Evolutionary conservation across 2,113 vertebrate species (phyloP).

Genomic region (Todiramphus saurophagus): DNA sequence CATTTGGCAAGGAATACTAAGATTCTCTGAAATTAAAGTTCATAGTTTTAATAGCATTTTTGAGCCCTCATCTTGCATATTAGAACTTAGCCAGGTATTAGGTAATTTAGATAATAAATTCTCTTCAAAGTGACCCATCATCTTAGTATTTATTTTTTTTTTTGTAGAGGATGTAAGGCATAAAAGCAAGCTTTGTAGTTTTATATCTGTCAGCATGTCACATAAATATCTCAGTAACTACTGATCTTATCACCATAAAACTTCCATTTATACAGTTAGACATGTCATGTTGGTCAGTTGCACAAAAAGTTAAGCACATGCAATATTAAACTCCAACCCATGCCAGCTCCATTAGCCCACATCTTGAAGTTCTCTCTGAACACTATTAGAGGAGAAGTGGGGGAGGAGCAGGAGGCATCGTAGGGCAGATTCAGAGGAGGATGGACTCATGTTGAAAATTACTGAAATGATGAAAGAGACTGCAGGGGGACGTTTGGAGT

Average conservation of each 20-base stretch:
- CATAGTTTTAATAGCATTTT: constrained; percentile 66
- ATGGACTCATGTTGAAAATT: constrained; percentile 28
- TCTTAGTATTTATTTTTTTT: constrained; percentile 72
- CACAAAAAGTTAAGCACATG: constrained; percentile 79
- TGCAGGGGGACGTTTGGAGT: constrained; percentile 23
- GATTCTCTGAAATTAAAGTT: constrained; percentile 65
- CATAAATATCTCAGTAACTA: constrained; percentile 97
- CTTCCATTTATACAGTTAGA: constrained; percentile 91
- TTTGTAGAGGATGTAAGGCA: constrained; percentile 72
- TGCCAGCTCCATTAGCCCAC: constrained; percentile 77
- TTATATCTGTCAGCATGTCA: constrained; percentile 89
- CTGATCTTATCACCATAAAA: constrained; percentile 94
- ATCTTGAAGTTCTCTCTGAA: constrained; percentile 71
- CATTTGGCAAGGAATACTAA: constrained; percentile 52
- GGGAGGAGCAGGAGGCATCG: constrained; percentile 27
- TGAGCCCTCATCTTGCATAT: constrained; percentile 71
- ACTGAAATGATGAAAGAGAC: constrained; percentile 52
- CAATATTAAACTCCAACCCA: constrained; percentile 78
- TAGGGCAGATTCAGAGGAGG: background rate
- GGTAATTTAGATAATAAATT: constrained; percentile 78
- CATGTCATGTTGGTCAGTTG: constrained; percentile 84
- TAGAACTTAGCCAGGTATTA: constrained; percentile 77
- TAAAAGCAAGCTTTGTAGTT: constrained; percentile 82
- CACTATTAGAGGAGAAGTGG: constrained; percentile 51
- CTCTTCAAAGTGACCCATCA: constrained; percentile 75